Evolutionary conservation across 1,140 invertebrate species (phyloP).

Genomic region (Pristionchus pacificus): DNA sequence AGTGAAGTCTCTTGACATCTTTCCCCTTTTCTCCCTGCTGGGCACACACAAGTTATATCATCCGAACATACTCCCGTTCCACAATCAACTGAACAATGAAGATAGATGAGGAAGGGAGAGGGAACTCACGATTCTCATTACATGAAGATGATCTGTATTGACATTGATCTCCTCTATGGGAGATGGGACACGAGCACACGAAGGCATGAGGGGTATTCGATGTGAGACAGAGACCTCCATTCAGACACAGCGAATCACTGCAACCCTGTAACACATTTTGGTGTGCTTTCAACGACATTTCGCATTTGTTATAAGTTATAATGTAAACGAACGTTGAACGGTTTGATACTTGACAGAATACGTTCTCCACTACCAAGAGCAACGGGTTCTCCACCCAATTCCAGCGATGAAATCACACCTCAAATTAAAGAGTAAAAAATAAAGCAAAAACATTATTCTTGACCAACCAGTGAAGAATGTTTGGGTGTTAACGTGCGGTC

Average conservation of each 20-base stretch:
- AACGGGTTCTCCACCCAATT: not conserved
- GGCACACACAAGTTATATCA: constrained; percentile 42
- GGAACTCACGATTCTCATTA: constrained; percentile 25
- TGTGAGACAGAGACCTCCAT: constrained; percentile 35
- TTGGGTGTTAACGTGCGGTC: not conserved
- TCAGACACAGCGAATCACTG: constrained; percentile 3
- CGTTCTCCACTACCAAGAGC: not conserved
- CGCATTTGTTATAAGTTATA: too few relatives aligned
- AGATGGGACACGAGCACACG: constrained; percentile 29
- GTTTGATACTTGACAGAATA: not conserved
- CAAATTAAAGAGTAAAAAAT: not conserved
- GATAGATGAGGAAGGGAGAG: not conserved
- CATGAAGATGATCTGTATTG: constrained; percentile 36
- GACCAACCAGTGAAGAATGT: not conserved
- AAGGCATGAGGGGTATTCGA: constrained; percentile 41
- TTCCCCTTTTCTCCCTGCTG: constrained; percentile 20
- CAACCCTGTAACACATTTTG: not conserved
- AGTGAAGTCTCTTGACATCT: not conserved
- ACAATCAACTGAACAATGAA: constrained; percentile 37
- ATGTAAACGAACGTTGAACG: not conserved
- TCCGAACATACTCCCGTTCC: constrained; percentile 41
- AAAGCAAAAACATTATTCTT: too few relatives aligned
- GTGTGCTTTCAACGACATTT: too few relatives aligned
- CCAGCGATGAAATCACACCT: not conserved
- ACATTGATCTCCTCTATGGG: constrained; percentile 35